phyloP scores from a whole-genome alignment of 2,113 vertebrate species.

The Cryptomyrus ogoouensis region DNA sequence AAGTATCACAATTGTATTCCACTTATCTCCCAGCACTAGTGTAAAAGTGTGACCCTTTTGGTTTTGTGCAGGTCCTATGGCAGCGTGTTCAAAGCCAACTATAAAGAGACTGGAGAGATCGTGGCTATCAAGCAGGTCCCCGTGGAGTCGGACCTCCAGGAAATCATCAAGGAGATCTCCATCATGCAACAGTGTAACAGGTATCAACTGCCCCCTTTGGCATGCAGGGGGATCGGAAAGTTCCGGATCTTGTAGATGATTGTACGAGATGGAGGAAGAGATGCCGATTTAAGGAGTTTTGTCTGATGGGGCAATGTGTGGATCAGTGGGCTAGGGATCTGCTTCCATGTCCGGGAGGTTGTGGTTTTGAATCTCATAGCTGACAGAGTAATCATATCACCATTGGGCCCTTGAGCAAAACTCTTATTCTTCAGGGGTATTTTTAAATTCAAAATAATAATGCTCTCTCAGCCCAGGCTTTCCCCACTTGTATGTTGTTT shows the following conservation, averaged over 20 bases:
- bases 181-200: slow-evolving; percentile 98
- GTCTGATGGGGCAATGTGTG: neutral
- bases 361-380: too few relatives aligned
- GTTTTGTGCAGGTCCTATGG: slow-evolving; percentile 75
- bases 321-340: neutral
- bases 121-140: slow-evolving; percentile 96
- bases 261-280: neutral
- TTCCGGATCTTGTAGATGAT: neutral
- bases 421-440: neutral
- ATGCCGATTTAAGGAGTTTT: neutral
- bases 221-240: neutral
- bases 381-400: neutral
- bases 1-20: neutral
- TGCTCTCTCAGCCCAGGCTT: neutral
- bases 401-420: neutral
- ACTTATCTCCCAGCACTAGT: neutral
- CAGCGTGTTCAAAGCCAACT: slow-evolving; percentile 87
- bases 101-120: slow-evolving; percentile 88
- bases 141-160: slow-evolving; percentile 92
- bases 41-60: neutral
- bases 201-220: slow-evolving; percentile 42
- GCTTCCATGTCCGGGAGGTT: neutral
- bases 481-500: neutral
- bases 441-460: neutral
- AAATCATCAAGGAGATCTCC: slow-evolving; percentile 95